Base-by-base conservation (phyloP, 2,113 vertebrate genomes). In the Seriola rivoliana region DNA sequence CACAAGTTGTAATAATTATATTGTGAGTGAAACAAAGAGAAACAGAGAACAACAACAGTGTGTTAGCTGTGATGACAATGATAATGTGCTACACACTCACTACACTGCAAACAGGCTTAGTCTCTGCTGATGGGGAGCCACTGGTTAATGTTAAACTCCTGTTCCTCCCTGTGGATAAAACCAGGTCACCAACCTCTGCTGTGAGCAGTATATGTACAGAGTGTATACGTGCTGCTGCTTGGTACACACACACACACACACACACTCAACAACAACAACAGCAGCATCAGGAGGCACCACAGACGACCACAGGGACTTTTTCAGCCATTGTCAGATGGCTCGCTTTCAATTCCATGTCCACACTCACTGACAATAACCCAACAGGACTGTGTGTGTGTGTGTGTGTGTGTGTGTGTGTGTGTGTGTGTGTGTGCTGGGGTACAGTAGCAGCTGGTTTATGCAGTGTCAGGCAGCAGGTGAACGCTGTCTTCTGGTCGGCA, bases 391-490 rank as follows among this genome's bases (percentile, higher is more conserved):
- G 55, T 87, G 81, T 80, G 68, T 77, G 74, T 54, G 65, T 57
- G 54, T 63, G 65, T 65, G 76, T 77, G 88, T 66, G 77, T 76
- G 77, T 82, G 83, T 58, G 85, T 64, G 65, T 57, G 54, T 63
- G 71, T 65, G 76, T 77, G 88, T 66, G 77, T 76, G 77, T 82
- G 83, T 58, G 67, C 10, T 3, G 66, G 59, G 75, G 68, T 85
- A 86, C 91, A 90, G 88, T 91, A 92, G 88, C 94, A 95, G 94
- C 92, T 94, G 93, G 89, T 90, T 85, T 88, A 77, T 81, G 91
- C 80, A 42, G 85, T 83, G 83, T 86, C 77, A 85, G 84, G 88
- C 90, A 89, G 93, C 94, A 94, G 94, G 92, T 94, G 93, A 95
- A 92, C 29, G 85, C 85, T 86, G 86, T 87, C 84, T 87, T 77